A percentile compares a stretch with the other conserved stretches of the same genome.
Evolutionary conservation across 2,113 vertebrate species (phyloP).

Genomic region (Campylomormyrus tamandua): DNA sequence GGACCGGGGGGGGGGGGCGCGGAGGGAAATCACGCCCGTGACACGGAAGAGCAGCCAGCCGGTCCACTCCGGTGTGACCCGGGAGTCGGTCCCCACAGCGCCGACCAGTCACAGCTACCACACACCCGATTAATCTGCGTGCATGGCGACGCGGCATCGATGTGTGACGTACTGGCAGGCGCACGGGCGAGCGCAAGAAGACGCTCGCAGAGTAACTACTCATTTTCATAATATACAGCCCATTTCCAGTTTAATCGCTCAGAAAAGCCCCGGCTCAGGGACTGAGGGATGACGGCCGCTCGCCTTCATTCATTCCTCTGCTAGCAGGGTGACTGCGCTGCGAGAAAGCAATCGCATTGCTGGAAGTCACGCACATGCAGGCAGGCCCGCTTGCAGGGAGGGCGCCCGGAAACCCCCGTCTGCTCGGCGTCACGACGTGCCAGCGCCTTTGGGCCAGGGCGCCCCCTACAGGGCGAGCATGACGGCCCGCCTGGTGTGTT

Average conservation of each 20-base stretch:
- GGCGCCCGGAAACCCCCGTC: not conserved
- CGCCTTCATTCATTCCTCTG: not conserved
- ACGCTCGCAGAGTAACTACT: not conserved
- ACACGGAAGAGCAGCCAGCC: not conserved
- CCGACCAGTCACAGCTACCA: not conserved
- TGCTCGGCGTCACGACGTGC: not conserved
- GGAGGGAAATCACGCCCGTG: not conserved
- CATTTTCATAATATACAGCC: not conserved
- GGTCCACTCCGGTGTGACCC: not conserved
- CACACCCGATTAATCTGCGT: not conserved
- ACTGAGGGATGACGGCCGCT: not conserved
- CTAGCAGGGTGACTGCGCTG: not conserved
- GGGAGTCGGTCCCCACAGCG: not conserved
- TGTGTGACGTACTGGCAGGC: not conserved
- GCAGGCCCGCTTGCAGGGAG: not conserved
- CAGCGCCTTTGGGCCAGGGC: not conserved
- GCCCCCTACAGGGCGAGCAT: conserved; percentile 10
- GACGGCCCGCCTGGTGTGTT: not conserved
- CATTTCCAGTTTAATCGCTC: not conserved
- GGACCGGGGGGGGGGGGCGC: not conserved
- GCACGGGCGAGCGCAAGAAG: not conserved
- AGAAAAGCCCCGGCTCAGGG: not conserved
- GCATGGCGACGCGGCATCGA: not conserved
- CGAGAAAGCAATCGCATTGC: not conserved
- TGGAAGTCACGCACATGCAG: not conserved